phyloP scores from a whole-genome alignment of 2,797 vertebrate genomes.

The Acanthurus tractus region DNA sequence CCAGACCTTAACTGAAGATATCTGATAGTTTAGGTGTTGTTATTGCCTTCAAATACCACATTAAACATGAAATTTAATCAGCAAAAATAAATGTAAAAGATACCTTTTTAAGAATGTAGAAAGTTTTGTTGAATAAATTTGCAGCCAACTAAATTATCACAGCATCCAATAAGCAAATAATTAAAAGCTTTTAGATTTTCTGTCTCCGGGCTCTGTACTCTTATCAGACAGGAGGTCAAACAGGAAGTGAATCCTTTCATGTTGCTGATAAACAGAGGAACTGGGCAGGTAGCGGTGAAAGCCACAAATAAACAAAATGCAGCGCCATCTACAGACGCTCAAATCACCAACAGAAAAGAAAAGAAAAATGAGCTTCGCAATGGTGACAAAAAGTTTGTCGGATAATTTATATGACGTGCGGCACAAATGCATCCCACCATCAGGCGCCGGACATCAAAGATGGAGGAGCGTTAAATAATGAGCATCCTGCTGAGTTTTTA shows the following conservation, averaged over 20 bases:
- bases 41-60: neutral
- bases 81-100: neutral
- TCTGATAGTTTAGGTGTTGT: neutral
- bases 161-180: neutral
- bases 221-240: neutral
- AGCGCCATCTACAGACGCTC: too few relatives aligned
- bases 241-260: neutral
- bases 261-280: too few relatives aligned
- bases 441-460: neutral
- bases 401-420: neutral
- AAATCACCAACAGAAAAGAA: too few relatives aligned
- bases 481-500: conserved; percentile 15
- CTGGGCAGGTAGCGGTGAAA: too few relatives aligned
- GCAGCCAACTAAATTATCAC: neutral
- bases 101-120: too few relatives aligned
- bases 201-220: too few relatives aligned
- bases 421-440: neutral
- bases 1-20: neutral
- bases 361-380: too few relatives aligned
- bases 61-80: neutral
- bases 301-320: too few relatives aligned
- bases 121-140: neutral
- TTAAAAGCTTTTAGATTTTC: neutral
- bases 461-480: neutral
- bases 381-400: neutral